These are phyloP conservation scores for Pangasius larnaudii DNA, from an alignment of 2,797 vertebrate species.

Conservation along the genomic window DNA sequence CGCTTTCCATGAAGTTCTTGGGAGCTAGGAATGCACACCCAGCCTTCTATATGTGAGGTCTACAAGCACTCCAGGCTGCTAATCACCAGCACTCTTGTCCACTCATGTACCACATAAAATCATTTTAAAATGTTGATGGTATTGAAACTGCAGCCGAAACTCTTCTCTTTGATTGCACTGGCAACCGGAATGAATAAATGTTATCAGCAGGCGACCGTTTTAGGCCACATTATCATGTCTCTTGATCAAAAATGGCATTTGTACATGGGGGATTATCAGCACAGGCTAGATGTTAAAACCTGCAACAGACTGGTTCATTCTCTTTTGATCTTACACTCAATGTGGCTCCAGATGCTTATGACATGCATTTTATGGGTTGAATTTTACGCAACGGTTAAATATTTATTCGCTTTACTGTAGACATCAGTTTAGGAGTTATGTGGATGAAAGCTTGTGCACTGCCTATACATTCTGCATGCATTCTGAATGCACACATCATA, in stretches of 20 bases:
- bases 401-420: constrained; percentile 8
- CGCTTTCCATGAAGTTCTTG: constrained; percentile 34
- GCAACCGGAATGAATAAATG: constrained; percentile 5
- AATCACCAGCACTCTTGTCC: constrained; percentile 30
- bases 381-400: constrained; percentile 15
- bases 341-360: not conserved
- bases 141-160: not conserved
- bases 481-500: constrained; percentile 8
- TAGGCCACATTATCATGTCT: constrained; percentile 21
- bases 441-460: not conserved
- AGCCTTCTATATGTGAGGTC: constrained; percentile 21
- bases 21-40: constrained; percentile 13
- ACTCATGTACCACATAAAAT: constrained; percentile 11
- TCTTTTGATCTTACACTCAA: not conserved
- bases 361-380: not conserved
- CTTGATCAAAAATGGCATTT: constrained; percentile 39
- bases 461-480: not conserved
- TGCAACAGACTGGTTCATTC: constrained; percentile 33
- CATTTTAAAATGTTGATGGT: constrained; percentile 16
- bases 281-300: constrained; percentile 25
- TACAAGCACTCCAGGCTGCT: constrained; percentile 8
- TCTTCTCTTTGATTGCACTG: not conserved
- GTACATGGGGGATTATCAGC: constrained; percentile 25
- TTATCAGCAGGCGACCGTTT: constrained; percentile 26
- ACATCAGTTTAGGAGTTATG: not conserved